Conservation (phyloP, 2,113 vertebrate genomes). For the Macaca nemestrina region DNA sequence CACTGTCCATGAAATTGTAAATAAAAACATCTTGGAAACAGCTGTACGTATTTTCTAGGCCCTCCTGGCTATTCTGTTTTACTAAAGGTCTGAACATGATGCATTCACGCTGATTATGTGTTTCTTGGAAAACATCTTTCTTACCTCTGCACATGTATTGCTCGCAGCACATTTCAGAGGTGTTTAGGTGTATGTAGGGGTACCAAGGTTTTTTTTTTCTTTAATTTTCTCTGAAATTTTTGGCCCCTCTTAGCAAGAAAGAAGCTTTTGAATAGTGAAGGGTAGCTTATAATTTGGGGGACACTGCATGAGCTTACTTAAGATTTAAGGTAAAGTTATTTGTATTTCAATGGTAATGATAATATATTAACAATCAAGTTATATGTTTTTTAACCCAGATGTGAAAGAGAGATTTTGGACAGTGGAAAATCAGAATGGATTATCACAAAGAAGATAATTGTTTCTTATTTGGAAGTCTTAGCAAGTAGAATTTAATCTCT, state of each 20-base stretch:
- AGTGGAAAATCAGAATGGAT: background rate
- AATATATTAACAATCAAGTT: background rate
- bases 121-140: slow-evolving; percentile 37
- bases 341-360: background rate
- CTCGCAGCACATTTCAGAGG: background rate
- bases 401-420: background rate
- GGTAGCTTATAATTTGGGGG: background rate
- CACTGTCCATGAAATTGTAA: slow-evolving; percentile 68
- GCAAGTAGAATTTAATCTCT: background rate
- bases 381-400: background rate
- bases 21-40: slow-evolving; percentile 65
- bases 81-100: slow-evolving; percentile 48
- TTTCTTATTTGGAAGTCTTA: slow-evolving; percentile 14
- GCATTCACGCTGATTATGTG: slow-evolving; percentile 52
- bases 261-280: background rate
- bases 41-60: slow-evolving; percentile 62
- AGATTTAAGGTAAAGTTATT: background rate
- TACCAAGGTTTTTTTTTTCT: background rate
- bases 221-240: background rate
- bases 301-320: background rate
- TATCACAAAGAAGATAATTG: background rate
- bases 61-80: slow-evolving; percentile 54
- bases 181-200: background rate
- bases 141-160: accelerated
- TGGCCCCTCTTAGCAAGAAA: background rate